Percentiles rank a stretch among this genome's conserved stretches.
These are phyloP conservation scores for Tetrapedia diversipes DNA, from an alignment of 2,888 invertebrate genomes.

Conservation along the genomic window DNA sequence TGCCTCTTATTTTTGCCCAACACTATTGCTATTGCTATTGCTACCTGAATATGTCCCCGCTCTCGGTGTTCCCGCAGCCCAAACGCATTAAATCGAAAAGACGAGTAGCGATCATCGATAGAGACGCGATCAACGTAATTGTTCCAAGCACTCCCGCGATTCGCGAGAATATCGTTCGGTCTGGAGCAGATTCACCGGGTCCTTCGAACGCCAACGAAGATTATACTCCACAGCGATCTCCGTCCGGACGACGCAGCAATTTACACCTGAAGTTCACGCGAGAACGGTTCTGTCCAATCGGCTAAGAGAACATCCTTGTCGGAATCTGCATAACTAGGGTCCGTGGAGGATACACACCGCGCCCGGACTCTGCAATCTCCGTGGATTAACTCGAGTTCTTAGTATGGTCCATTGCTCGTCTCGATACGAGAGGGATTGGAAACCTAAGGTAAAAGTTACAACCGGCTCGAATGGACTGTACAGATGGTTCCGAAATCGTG, in stretches of 20 bases:
- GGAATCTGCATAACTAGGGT: slow-evolving; percentile 68
- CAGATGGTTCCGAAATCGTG: background rate
- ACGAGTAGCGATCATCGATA: too few relatives aligned
- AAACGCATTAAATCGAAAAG: too few relatives aligned
- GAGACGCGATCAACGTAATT: too few relatives aligned
- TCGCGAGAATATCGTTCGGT: too few relatives aligned
- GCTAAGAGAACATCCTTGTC: slow-evolving; percentile 67
- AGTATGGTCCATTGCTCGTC: slow-evolving; percentile 26
- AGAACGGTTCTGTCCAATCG: slow-evolving; percentile 63
- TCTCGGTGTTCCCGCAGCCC: too few relatives aligned
- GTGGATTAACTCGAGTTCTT: slow-evolving; percentile 49
- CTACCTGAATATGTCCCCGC: too few relatives aligned
- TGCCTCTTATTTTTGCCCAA: too few relatives aligned
- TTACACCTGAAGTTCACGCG: slow-evolving; percentile 36
- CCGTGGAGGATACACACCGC: slow-evolving; percentile 54
- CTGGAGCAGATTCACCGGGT: background rate
- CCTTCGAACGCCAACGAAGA: too few relatives aligned
- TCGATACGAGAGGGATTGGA: slow-evolving; percentile 36
- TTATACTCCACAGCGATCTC: background rate
- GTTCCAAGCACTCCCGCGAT: too few relatives aligned
- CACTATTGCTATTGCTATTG: too few relatives aligned
- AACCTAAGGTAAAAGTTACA: slow-evolving; percentile 16
- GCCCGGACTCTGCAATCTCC: slow-evolving; percentile 52
- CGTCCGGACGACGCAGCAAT: background rate
- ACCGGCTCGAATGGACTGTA: background rate